Conservation (phyloP, 1,140 invertebrate genomes). For the Drosophila pruinosa region DNA sequence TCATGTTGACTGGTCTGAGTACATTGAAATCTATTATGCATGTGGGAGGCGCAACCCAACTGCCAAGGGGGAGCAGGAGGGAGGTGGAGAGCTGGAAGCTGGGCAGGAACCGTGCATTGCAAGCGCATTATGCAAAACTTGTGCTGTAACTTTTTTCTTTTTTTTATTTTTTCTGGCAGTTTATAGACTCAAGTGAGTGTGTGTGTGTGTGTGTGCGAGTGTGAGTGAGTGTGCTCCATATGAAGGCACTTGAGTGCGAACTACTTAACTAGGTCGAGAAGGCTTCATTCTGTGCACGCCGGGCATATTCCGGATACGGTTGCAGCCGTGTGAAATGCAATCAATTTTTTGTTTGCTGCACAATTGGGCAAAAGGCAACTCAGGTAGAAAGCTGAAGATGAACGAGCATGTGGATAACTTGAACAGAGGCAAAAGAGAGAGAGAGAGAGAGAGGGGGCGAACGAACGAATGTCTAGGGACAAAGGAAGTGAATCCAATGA, state of each 20-base stretch:
- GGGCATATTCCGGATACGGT: not conserved
- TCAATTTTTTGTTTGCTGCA: slow-evolving; percentile 52
- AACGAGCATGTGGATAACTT: not conserved
- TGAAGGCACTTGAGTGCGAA: slow-evolving; percentile 44
- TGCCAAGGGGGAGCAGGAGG: not conserved
- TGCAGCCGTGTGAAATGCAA: slow-evolving; percentile 43
- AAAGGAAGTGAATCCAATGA: slow-evolving; percentile 1
- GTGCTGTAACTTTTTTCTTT: slow-evolving; percentile 5
- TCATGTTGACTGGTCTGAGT: slow-evolving; percentile 16
- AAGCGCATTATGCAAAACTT: slow-evolving; percentile 49
- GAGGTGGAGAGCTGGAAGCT: not conserved
- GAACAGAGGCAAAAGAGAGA: not conserved
- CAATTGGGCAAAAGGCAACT: slow-evolving; percentile 35
- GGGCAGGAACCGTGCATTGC: not conserved
- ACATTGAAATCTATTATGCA: slow-evolving; percentile 44
- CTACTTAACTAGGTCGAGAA: slow-evolving; percentile 46
- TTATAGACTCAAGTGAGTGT: slow-evolving; percentile 10
- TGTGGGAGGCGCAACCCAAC: not conserved
- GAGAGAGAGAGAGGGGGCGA: not conserved
- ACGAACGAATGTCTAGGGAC: not conserved
- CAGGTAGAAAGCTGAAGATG: slow-evolving; percentile 1
- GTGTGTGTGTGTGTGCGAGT: not conserved
- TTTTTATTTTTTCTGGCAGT: not conserved
- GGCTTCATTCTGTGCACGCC: slow-evolving; percentile 1
- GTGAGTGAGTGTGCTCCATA: slow-evolving; percentile 7